phyloP scores from a whole-genome alignment of 2,113 vertebrate species.

The Smithornis capensis region DNA sequence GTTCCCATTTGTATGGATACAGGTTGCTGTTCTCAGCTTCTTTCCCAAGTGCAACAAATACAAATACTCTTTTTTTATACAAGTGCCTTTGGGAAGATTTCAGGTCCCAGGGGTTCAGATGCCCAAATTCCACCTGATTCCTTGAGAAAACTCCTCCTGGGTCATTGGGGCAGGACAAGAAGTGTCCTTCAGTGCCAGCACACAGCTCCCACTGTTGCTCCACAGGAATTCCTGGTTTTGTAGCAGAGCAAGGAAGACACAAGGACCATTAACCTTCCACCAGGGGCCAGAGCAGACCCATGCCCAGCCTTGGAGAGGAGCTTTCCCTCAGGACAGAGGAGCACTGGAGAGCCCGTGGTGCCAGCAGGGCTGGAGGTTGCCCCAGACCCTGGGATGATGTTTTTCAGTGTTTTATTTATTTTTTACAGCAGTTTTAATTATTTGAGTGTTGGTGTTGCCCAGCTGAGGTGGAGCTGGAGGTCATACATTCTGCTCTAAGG shows the following conservation, averaged over 20 bases:
- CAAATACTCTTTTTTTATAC: not conserved
- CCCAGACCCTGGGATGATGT: not conserved
- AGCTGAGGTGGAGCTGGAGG: not conserved
- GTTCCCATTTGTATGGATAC: not conserved
- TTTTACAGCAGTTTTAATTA: not conserved
- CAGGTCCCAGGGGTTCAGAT: not conserved
- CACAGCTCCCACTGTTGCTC: not conserved
- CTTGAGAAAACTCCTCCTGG: not conserved
- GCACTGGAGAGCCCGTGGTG: not conserved
- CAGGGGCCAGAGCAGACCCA: not conserved
- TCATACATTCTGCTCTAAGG: not conserved
- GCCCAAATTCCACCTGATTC: not conserved
- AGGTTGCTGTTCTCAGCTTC: not conserved
- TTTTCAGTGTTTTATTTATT: not conserved
- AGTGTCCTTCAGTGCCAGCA: not conserved
- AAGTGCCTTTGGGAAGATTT: slow-evolving; percentile 17
- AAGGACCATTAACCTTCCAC: not conserved
- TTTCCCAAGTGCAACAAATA: not conserved
- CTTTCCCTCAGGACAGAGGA: not conserved
- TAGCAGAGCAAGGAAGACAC: not conserved
- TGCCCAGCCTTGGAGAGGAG: not conserved
- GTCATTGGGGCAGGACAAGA: not conserved
- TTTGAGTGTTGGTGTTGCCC: not conserved
- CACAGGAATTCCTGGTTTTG: not conserved
- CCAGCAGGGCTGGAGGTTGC: not conserved